These are phyloP conservation scores for Harpalus rubripes DNA, from an alignment of 2,888 invertebrate species.

Conservation along the genomic window DNA sequence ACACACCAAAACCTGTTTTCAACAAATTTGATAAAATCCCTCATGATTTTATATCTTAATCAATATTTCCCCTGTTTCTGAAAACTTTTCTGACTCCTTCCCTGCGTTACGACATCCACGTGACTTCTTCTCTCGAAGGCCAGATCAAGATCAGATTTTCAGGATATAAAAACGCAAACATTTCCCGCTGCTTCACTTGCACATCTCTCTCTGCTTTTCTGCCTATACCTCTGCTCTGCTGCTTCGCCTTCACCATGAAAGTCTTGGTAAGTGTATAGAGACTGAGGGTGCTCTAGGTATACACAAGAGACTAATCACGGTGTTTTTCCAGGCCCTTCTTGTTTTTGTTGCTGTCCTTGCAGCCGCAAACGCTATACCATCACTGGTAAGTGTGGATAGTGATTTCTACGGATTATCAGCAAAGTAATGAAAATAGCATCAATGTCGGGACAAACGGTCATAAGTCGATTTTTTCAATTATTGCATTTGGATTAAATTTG, in stretches of 20 bases:
- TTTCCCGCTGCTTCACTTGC: conserved; percentile 32
- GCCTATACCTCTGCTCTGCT: background rate
- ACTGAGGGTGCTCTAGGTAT: background rate
- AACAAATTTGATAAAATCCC: too few relatives aligned
- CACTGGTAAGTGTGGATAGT: conserved; percentile 34
- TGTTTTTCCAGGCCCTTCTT: conserved; percentile 52
- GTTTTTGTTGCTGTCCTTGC: conserved; percentile 47
- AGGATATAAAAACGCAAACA: conserved; percentile 40
- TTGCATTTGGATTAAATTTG: too few relatives aligned
- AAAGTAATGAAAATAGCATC: background rate
- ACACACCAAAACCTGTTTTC: too few relatives aligned
- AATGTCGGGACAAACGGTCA: too few relatives aligned
- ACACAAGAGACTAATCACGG: conserved; percentile 33
- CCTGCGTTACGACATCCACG: background rate
- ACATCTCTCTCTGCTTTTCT: background rate
- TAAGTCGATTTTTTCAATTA: too few relatives aligned
- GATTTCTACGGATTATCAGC: background rate
- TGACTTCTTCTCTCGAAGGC: conserved; percentile 17
- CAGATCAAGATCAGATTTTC: conserved; percentile 26
- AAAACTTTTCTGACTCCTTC: background rate
- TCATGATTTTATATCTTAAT: too few relatives aligned
- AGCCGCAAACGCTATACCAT: conserved; percentile 46
- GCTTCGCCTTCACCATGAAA: conserved; percentile 17
- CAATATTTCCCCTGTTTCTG: background rate
- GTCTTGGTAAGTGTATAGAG: conserved; percentile 11